Evolutionary conservation across 2,113 vertebrate genomes (phyloP).

Genomic region (Osmerus eperlanus): DNA sequence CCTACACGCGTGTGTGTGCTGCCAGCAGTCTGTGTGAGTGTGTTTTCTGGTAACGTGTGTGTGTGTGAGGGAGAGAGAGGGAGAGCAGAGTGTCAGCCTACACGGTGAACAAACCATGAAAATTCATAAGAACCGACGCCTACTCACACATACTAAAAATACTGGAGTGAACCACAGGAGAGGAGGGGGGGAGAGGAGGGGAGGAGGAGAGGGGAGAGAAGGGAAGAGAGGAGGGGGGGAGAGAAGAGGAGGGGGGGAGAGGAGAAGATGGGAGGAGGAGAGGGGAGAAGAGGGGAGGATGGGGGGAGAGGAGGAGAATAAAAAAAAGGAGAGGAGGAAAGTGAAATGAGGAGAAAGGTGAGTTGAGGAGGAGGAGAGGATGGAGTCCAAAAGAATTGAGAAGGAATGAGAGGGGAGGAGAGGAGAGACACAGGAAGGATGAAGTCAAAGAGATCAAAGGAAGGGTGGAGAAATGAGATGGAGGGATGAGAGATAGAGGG

Average conservation of each 20-base stretch:
- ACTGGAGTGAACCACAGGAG: conserved; percentile 63
- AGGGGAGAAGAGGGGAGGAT: conserved; percentile 39
- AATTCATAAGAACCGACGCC: conserved; percentile 72
- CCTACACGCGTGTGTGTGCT: conserved; percentile 3
- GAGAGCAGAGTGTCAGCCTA: conserved; percentile 60
- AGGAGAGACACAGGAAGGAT: conserved; percentile 31
- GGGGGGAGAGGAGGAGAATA: background rate
- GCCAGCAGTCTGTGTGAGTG: conserved; percentile 5
- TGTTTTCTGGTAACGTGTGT: conserved; percentile 20
- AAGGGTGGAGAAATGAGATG: too few species aligned
- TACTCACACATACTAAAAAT: conserved; percentile 72
- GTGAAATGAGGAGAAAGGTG: background rate
- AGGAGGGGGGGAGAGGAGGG: conserved; percentile 39
- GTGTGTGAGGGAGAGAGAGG: conserved; percentile 14
- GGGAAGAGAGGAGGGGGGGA: conserved; percentile 47
- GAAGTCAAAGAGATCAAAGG: conserved; percentile 46
- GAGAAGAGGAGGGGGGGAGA: conserved; percentile 55
- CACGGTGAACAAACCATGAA: conserved; percentile 73
- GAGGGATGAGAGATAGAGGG: too few species aligned
- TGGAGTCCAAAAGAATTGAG: too few species aligned
- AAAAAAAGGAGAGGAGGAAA: background rate
- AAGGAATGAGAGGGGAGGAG: conserved; percentile 45
- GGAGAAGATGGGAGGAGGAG: conserved; percentile 39
- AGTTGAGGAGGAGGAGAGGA: too few species aligned
- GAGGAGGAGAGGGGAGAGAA: conserved; percentile 51